phyloP scores from a whole-genome alignment of 1,140 invertebrate genomes.

The Laupala kohalensis region DNA sequence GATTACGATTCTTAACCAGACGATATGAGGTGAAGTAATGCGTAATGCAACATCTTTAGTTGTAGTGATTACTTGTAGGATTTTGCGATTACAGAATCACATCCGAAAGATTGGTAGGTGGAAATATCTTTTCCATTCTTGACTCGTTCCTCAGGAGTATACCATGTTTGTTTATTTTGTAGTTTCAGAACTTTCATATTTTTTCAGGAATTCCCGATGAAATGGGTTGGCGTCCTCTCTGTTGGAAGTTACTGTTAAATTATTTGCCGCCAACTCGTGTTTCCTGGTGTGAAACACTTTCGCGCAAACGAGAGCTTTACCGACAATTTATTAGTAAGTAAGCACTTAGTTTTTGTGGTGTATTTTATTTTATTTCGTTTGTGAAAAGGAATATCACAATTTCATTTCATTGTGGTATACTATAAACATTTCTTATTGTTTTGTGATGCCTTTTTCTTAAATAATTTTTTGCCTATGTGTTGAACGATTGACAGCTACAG shows the following conservation, averaged over 20 bases:
- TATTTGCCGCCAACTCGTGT: slow-evolving; percentile 56
- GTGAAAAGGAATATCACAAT: too few species aligned
- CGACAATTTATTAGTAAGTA: slow-evolving; percentile 66
- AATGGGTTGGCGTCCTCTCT: slow-evolving; percentile 54
- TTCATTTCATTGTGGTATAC: too few species aligned
- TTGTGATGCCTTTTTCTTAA: too few species aligned
- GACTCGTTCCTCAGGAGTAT: neutral
- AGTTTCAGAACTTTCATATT: slow-evolving; percentile 12
- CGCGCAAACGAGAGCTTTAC: slow-evolving; percentile 60
- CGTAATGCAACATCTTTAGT: neutral
- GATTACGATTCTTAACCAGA: too few species aligned
- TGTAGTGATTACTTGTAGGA: neutral
- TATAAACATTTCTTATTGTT: too few species aligned
- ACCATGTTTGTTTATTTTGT: neutral
- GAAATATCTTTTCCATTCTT: neutral
- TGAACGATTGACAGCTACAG: too few species aligned
- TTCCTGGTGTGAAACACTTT: slow-evolving; percentile 49
- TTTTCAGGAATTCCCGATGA: slow-evolving; percentile 67
- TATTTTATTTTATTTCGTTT: too few species aligned
- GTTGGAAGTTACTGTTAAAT: slow-evolving; percentile 72
- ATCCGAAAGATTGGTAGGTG: neutral
- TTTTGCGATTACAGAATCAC: neutral
- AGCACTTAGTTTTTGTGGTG: neutral
- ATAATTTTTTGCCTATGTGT: too few species aligned
- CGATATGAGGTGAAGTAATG: neutral